These are phyloP conservation scores for Rana temporaria DNA, from an alignment of 2,113 vertebrate species.

Conservation along the genomic window DNA sequence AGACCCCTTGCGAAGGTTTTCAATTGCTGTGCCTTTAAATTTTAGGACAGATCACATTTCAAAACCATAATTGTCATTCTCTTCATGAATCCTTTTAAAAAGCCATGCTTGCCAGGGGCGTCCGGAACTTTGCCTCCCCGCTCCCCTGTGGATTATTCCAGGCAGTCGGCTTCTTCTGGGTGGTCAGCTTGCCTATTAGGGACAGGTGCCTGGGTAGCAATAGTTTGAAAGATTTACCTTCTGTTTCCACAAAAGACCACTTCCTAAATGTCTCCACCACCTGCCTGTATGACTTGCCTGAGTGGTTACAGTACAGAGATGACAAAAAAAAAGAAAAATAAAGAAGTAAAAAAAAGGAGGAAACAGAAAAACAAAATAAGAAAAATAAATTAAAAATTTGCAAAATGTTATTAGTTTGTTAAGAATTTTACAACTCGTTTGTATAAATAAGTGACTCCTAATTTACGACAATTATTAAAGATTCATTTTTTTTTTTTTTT, in stretches of 20 bases:
- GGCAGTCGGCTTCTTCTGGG: conserved; percentile 53
- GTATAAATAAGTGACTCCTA: background rate
- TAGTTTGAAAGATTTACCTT: conserved; percentile 55
- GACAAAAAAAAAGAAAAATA: background rate
- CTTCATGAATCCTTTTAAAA: conserved; percentile 44
- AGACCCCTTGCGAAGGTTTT: conserved; percentile 34
- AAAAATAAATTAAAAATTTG: background rate
- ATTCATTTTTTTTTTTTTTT: background rate
- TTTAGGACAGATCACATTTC: conserved; percentile 55
- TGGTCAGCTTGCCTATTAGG: conserved; percentile 52
- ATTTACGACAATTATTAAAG: background rate
- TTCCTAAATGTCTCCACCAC: conserved; percentile 33
- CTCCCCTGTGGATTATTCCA: conserved; percentile 52
- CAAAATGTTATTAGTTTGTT: background rate
- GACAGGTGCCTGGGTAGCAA: conserved; percentile 54
- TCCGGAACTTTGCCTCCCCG: conserved; percentile 44
- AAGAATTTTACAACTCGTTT: background rate
- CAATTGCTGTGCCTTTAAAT: conserved; percentile 40
- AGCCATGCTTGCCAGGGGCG: conserved; percentile 40
- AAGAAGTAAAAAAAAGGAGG: background rate
- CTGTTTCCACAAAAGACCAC: conserved; percentile 20
- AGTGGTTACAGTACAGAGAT: background rate
- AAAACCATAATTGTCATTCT: conserved; percentile 54
- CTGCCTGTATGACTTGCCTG: conserved; percentile 17
- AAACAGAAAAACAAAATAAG: background rate